These are phyloP conservation scores for Anarrhichthys ocellatus DNA, from an alignment of 2,113 vertebrate species.

Conservation along the genomic window DNA sequence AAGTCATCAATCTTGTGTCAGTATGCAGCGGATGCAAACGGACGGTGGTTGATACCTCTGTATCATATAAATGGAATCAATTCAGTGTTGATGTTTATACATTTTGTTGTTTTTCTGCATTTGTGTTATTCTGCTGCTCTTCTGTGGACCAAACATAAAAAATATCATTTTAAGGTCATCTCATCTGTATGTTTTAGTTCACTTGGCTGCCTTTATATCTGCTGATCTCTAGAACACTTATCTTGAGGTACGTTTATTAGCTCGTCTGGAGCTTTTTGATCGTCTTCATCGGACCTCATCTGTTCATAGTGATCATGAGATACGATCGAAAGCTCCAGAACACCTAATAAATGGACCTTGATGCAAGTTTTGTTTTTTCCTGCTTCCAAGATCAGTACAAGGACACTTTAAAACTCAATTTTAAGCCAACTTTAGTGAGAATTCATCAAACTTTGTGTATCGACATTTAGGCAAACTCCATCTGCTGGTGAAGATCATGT, in stretches of 20 bases:
- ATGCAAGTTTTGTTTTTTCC: not conserved
- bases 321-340: not conserved
- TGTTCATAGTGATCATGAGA: not conserved
- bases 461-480: not conserved
- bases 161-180: not conserved
- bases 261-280: not conserved
- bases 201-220: not conserved
- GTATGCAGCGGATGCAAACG: not conserved
- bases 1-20: constrained; percentile 26
- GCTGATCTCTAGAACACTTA: not conserved
- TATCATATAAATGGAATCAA: not conserved
- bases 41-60: not conserved
- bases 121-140: not conserved
- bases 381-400: not conserved
- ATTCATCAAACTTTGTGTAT: not conserved
- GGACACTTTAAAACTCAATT: not conserved
- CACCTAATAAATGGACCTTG: not conserved
- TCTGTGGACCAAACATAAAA: not conserved
- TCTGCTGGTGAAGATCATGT: not conserved
- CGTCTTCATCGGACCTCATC: not conserved
- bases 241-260: not conserved
- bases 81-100: not conserved
- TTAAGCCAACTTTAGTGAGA: not conserved
- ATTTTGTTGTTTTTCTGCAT: not conserved
- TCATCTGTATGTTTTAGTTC: not conserved